These are phyloP conservation scores for Saccostrea echinata DNA, from an alignment of 1,140 invertebrate genomes.

Conservation along the genomic window DNA sequence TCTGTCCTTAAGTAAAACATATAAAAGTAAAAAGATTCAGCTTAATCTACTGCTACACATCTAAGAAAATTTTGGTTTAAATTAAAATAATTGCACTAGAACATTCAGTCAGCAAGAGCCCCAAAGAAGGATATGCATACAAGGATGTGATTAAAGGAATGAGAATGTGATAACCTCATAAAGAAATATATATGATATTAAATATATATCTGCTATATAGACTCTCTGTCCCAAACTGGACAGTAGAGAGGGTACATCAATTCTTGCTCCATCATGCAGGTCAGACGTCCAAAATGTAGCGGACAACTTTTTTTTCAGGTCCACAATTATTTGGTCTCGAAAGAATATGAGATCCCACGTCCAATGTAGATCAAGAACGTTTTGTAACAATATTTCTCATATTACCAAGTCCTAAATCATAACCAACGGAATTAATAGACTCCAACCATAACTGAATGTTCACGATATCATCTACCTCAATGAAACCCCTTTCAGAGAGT, in stretches of 20 bases:
- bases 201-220: not conserved
- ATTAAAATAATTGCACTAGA: too few relatives aligned
- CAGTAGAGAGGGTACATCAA: slow-evolving; percentile 15
- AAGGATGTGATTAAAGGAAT: too few relatives aligned
- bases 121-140: too few relatives aligned
- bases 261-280: slow-evolving; percentile 23
- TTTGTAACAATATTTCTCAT: not conserved
- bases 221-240: slow-evolving; percentile 8
- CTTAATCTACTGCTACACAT: too few relatives aligned
- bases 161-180: too few relatives aligned
- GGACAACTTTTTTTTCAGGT: not conserved
- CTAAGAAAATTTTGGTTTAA: too few relatives aligned
- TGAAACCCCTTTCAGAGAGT: slow-evolving; percentile 29
- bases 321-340: not conserved
- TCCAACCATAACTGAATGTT: not conserved
- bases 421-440: not conserved
- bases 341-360: not conserved
- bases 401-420: not conserved
- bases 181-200: too few relatives aligned
- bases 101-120: too few relatives aligned
- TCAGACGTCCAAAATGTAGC: slow-evolving; percentile 22
- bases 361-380: not conserved
- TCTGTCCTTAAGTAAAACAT: too few relatives aligned
- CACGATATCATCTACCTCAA: slow-evolving; percentile 35
- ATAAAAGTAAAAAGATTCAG: too few relatives aligned